phyloP scores from a whole-genome alignment of 2,113 vertebrate species.

The Maccullochella peelii region DNA sequence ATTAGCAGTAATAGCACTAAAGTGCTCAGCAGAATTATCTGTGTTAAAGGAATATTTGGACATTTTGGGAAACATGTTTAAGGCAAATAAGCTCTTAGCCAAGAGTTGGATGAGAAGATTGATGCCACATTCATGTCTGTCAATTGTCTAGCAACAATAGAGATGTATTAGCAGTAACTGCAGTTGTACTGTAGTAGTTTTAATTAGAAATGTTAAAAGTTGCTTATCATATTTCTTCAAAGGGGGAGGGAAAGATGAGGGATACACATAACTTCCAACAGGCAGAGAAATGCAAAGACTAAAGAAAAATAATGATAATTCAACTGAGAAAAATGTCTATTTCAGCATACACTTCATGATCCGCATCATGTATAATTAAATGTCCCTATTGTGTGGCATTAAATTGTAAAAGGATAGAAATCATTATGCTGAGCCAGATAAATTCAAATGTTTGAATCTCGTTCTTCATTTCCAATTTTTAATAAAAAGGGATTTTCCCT shows the following conservation, averaged over 20 bases:
- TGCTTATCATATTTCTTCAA: conserved; percentile 18
- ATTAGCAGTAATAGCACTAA: not conserved
- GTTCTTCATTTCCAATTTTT: conserved; percentile 53
- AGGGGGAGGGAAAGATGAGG: not conserved
- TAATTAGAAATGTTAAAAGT: conserved; percentile 2
- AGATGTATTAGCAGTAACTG: not conserved
- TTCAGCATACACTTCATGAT: conserved; percentile 69
- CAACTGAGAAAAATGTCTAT: conserved; percentile 65
- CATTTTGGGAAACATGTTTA: not conserved
- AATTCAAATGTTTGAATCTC: conserved; percentile 63
- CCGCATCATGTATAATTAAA: conserved; percentile 74
- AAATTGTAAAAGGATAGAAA: conserved; percentile 57
- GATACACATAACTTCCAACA: conserved; percentile 2
- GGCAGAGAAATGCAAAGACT: conserved; percentile 46
- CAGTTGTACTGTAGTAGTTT: not conserved
- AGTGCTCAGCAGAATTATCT: no score
- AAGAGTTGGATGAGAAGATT: not conserved
- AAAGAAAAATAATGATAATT: conserved; percentile 67
- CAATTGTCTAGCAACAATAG: no score
- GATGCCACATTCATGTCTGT: not conserved
- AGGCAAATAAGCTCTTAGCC: not conserved
- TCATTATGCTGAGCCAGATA: conserved; percentile 60
- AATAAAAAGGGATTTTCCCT: conserved; percentile 21
- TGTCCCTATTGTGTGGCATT: conserved; percentile 59
- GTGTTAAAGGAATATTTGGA: not conserved